Percentiles rank a stretch among this genome's conserved stretches.
Conservation (phyloP, 2,797 vertebrate species). For the Lepus townsendii region DNA sequence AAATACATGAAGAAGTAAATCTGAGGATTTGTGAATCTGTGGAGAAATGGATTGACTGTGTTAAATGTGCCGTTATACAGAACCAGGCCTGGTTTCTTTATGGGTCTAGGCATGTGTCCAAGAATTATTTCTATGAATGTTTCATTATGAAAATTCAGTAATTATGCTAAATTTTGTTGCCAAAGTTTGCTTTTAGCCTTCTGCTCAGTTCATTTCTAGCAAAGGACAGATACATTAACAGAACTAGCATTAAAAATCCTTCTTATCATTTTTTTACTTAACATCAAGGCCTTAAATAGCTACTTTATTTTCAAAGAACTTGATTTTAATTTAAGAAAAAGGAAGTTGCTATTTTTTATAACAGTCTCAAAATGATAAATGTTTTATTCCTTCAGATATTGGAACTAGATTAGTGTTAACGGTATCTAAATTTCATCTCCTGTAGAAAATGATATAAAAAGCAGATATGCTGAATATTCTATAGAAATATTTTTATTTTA, state of each 20-base stretch:
- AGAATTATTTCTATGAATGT: constrained; percentile 74
- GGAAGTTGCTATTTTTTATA: constrained; percentile 45
- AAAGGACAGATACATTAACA: constrained; percentile 50
- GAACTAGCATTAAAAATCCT: constrained; percentile 73
- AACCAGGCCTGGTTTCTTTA: constrained; percentile 60
- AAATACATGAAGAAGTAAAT: not conserved
- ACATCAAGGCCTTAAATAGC: constrained; percentile 23
- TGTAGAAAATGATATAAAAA: constrained; percentile 65
- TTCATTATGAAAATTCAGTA: constrained; percentile 64
- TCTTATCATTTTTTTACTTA: not conserved
- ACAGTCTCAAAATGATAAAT: constrained; percentile 46
- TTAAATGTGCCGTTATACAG: constrained; percentile 9
- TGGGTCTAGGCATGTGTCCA: constrained; percentile 56
- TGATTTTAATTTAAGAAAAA: constrained; percentile 70
- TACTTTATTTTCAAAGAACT: constrained; percentile 59
- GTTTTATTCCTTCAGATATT: constrained; percentile 47
- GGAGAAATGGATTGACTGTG: constrained; percentile 39
- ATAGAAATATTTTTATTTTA: constrained; percentile 51
- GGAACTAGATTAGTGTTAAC: not conserved
- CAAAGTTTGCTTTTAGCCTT: constrained; percentile 70
- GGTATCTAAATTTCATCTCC: constrained; percentile 37
- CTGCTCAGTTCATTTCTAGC: constrained; percentile 67
- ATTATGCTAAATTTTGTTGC: constrained; percentile 69
- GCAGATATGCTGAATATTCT: constrained; percentile 3
- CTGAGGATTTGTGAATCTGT: constrained; percentile 22